These are phyloP conservation scores for Microtus oregoni DNA, from an alignment of 2,113 vertebrate species.

Conservation along the genomic window DNA sequence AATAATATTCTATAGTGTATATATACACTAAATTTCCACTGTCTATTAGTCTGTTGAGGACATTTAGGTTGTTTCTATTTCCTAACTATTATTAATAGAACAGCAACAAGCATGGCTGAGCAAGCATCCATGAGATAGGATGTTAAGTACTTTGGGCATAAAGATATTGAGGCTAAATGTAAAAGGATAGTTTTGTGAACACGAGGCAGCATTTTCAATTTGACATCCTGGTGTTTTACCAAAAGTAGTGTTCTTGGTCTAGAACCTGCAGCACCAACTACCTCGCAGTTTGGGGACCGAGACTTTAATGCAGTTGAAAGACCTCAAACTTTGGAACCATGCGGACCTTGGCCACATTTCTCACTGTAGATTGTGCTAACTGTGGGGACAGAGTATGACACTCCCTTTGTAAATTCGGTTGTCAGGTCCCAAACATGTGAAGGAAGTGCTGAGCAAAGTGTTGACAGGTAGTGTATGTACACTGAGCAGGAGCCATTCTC, in stretches of 20 bases:
- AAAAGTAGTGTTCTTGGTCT: background rate
- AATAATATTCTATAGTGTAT: background rate
- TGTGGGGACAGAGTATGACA: background rate
- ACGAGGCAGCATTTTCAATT: background rate
- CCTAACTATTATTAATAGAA: background rate
- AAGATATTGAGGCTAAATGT: background rate
- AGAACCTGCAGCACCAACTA: background rate
- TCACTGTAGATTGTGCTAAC: background rate
- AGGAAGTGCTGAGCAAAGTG: background rate
- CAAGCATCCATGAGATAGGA: background rate
- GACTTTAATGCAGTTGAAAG: background rate
- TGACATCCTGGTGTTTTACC: background rate
- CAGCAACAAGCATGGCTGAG: background rate
- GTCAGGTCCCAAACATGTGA: conserved; percentile 26
- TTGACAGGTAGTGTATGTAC: background rate
- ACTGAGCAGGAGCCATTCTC: conserved; percentile 4
- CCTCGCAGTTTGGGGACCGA: background rate
- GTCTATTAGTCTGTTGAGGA: no score
- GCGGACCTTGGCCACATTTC: background rate
- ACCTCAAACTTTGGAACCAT: background rate
- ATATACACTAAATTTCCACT: background rate
- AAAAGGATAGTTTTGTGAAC: background rate
- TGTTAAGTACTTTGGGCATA: background rate
- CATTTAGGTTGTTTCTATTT: background rate
- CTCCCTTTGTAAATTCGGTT: background rate